Conservation (phyloP, 2,888 invertebrate genomes). For the Parapristionchus giblindavisi region DNA sequence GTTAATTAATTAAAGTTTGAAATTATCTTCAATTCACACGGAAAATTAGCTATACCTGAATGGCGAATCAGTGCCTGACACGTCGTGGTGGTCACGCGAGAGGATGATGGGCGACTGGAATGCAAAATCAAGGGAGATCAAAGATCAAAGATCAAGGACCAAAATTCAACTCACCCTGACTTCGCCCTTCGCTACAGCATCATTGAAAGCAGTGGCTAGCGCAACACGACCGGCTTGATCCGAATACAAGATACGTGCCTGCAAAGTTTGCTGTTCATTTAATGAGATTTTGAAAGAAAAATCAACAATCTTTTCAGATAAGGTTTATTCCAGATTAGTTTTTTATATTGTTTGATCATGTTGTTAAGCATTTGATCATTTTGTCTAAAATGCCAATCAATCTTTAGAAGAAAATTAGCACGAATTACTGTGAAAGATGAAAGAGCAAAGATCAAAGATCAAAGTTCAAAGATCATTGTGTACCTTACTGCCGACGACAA, state of each 20-base stretch:
- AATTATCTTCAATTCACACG: too few species aligned
- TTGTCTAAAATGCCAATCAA: too few species aligned
- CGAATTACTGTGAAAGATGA: not conserved
- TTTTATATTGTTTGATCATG: too few species aligned
- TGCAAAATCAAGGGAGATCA: too few species aligned
- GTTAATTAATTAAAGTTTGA: too few species aligned
- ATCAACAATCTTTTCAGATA: slow-evolving; percentile 72
- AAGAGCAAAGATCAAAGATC: not conserved
- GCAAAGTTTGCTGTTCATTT: slow-evolving; percentile 39
- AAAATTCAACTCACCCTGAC: slow-evolving; percentile 43
- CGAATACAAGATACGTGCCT: slow-evolving; percentile 76
- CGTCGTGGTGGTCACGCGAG: slow-evolving; percentile 77
- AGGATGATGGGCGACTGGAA: slow-evolving; percentile 75
- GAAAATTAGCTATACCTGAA: too few species aligned
- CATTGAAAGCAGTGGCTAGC: slow-evolving; percentile 75
- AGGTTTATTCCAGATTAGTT: not conserved
- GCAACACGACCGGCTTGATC: slow-evolving; percentile 74
- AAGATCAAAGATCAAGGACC: not conserved
- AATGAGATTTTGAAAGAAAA: slow-evolving; percentile 49
- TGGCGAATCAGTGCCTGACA: slow-evolving; percentile 77
- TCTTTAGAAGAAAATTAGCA: too few species aligned
- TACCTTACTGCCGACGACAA: slow-evolving; percentile 71
- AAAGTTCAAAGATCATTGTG: not conserved
- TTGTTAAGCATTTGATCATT: too few species aligned
- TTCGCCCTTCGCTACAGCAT: slow-evolving; percentile 68